Evolutionary conservation across 2,113 vertebrate genomes (phyloP).

Genomic region (Mesoclemmys tuberculata): DNA sequence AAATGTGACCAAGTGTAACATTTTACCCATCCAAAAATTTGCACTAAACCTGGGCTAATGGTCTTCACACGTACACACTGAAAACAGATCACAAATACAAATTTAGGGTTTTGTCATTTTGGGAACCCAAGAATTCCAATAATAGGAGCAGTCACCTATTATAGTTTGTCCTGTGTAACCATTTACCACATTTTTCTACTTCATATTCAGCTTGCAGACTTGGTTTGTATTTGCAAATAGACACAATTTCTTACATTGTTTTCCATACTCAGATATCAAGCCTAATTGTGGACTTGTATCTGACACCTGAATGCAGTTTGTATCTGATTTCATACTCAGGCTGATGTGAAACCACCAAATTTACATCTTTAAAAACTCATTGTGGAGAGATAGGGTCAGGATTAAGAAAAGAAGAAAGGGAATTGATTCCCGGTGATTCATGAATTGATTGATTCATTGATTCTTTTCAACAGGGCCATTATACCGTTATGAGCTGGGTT

Average conservation of each 20-base stretch:
- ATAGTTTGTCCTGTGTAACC: not conserved
- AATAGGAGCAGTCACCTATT: not conserved
- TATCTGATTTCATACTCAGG: not conserved
- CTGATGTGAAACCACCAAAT: not conserved
- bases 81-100: conserved; percentile 17
- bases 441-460: not conserved
- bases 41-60: not conserved
- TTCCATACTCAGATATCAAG: not conserved
- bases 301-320: not conserved
- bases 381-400: not conserved
- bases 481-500: not conserved
- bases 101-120: not conserved
- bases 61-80: not conserved
- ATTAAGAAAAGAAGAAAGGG: not conserved
- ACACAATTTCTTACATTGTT: not conserved
- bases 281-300: not conserved
- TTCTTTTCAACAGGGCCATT: not conserved
- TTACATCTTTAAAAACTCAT: not conserved
- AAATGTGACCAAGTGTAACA: not conserved
- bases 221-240: not conserved
- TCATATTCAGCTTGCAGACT: not conserved
- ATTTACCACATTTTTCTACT: not conserved
- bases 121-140: conserved; percentile 5
- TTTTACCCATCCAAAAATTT: not conserved
- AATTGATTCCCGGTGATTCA: not conserved